Evolutionary conservation across 2,113 vertebrate species (phyloP).

Genomic region (Patagioenas fasciata): DNA sequence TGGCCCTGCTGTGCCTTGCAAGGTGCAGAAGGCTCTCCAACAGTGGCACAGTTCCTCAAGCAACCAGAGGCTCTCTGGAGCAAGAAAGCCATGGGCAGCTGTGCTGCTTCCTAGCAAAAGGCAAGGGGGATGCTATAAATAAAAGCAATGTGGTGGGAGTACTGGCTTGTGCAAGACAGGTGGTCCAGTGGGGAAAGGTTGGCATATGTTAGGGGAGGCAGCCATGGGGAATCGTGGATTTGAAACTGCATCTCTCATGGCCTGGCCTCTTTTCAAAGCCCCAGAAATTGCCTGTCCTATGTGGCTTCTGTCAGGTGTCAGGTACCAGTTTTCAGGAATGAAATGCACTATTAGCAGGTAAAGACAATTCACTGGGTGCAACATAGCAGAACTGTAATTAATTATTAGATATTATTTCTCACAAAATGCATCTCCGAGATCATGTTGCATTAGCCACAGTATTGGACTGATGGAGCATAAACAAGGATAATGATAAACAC

Average conservation of each 20-base stretch:
- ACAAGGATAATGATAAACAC: slow-evolving; percentile 52
- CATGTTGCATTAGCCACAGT: slow-evolving; percentile 26
- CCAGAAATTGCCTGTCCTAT: neutral
- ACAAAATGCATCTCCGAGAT: slow-evolving; percentile 16
- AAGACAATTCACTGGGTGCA: slow-evolving; percentile 32
- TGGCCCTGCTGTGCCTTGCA: neutral
- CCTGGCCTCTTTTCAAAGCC: slow-evolving; percentile 4
- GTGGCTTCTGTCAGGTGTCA: neutral
- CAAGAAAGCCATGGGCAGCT: neutral
- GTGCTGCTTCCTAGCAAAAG: neutral
- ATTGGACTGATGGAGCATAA: slow-evolving; percentile 52
- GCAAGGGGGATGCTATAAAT: neutral
- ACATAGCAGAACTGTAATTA: slow-evolving; percentile 51
- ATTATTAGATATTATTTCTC: slow-evolving; percentile 49
- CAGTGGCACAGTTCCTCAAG: neutral
- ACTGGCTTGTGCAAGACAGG: neutral
- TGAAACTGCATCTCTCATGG: neutral
- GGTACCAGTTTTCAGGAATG: neutral
- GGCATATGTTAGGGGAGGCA: neutral
- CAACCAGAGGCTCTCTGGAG: neutral
- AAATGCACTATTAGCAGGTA: slow-evolving; percentile 26
- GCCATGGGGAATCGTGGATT: neutral
- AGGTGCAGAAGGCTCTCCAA: neutral
- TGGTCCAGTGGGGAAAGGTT: neutral
- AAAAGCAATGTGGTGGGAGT: neutral